phyloP scores from a whole-genome alignment of 2,888 invertebrate species.

The Orthosia gracilis region DNA sequence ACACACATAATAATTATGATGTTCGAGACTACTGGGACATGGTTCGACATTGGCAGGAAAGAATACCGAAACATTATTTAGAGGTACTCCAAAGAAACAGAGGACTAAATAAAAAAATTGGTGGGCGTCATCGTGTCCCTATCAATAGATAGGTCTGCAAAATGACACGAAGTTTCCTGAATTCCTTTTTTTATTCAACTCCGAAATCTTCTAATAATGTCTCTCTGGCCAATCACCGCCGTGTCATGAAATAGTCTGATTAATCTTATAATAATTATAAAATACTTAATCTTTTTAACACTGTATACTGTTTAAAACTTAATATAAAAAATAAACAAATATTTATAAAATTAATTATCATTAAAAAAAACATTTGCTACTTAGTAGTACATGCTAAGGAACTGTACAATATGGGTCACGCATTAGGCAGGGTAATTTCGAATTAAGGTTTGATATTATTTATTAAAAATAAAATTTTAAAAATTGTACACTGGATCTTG shows the following conservation, averaged over 20 bases:
- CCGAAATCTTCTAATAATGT: neutral
- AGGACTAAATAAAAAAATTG: neutral
- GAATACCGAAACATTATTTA: neutral
- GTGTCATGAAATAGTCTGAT: neutral
- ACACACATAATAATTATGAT: neutral
- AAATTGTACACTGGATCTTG: no score
- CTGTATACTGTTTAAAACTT: no score
- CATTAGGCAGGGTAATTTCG: no score
- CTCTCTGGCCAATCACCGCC: no score
- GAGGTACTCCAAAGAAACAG: neutral
- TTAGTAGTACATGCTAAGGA: no score
- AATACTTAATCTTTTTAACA: no score
- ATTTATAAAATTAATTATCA: no score
- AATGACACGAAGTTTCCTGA: conserved; percentile 11
- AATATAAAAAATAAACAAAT: no score
- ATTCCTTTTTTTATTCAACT: neutral
- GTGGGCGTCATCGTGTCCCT: neutral
- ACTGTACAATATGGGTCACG: neutral
- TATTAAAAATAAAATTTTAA: no score
- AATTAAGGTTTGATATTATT: no score
- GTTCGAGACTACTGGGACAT: neutral
- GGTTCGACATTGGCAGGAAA: neutral
- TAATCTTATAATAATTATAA: neutral
- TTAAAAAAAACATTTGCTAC: no score
- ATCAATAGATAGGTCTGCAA: neutral